phyloP scores from a whole-genome alignment of 1,140 invertebrate genomes.

The Schlechtendalia chinensis region DNA sequence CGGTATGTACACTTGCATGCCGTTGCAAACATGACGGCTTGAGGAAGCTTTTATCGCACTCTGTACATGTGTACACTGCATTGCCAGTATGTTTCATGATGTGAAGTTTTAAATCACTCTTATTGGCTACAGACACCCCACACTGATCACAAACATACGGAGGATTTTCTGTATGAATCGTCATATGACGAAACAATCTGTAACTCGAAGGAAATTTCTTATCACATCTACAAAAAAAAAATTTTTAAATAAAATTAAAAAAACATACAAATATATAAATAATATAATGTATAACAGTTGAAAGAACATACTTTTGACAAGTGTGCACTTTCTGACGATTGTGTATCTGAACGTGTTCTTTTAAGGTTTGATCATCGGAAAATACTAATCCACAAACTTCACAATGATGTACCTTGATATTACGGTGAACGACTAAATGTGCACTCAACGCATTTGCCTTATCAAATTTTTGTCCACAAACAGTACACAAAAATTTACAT shows the following conservation, averaged over 20 bases:
- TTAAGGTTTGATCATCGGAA: slow-evolving; percentile 57
- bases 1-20: slow-evolving; percentile 52
- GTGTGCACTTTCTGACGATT: slow-evolving; percentile 56
- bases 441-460: slow-evolving; percentile 64
- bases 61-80: slow-evolving; percentile 49
- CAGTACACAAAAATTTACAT: slow-evolving; percentile 63
- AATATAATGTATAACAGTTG: slow-evolving; percentile 27
- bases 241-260: background rate
- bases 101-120: slow-evolving; percentile 52
- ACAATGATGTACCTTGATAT: slow-evolving; percentile 51
- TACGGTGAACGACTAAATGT: slow-evolving; percentile 55
- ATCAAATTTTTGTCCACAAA: slow-evolving; percentile 72
- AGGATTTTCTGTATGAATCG: slow-evolving; percentile 49
- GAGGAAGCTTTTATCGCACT: slow-evolving; percentile 52
- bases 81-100: slow-evolving; percentile 51
- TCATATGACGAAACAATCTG: slow-evolving; percentile 50
- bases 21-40: slow-evolving; percentile 52
- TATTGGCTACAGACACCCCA: slow-evolving; percentile 48
- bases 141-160: slow-evolving; percentile 51
- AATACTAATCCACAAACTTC: slow-evolving; percentile 56
- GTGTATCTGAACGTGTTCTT: slow-evolving; percentile 58
- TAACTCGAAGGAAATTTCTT: slow-evolving; percentile 50
- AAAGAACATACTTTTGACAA: slow-evolving; percentile 46
- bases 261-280: slow-evolving; percentile 14
- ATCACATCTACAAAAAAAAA: slow-evolving; percentile 35